Percentiles rank a stretch among this genome's conserved stretches.
Evolutionary conservation across 2,888 invertebrate genomes (phyloP).

Genomic region (Dryocosmus kuriphilus): DNA sequence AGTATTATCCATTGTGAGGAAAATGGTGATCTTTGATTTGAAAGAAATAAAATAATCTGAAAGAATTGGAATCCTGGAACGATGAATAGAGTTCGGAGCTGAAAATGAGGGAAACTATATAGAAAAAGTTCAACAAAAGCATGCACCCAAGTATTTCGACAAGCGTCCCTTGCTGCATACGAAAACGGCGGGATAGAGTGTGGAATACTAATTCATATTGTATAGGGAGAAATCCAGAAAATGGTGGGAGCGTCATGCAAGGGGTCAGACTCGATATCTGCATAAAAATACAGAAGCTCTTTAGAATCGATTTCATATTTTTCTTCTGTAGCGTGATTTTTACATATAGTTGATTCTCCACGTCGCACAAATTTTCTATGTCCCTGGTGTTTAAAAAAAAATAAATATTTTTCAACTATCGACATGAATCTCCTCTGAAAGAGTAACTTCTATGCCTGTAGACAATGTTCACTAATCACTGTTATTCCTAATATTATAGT

Average conservation of each 20-base stretch:
- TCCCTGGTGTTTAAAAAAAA: too few species aligned
- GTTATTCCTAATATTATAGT: too few species aligned
- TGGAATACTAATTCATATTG: constrained; percentile 68
- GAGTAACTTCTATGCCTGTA: too few species aligned
- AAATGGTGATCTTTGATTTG: too few species aligned
- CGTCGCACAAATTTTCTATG: too few species aligned
- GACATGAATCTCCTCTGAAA: too few species aligned
- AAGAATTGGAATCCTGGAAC: background rate
- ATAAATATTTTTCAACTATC: too few species aligned
- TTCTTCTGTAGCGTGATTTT: constrained; percentile 6
- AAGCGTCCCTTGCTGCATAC: constrained; percentile 65
- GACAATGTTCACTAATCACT: too few species aligned
- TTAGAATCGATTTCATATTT: constrained; percentile 56
- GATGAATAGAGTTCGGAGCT: background rate
- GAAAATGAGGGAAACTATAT: constrained; percentile 58
- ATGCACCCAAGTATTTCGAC: constrained; percentile 58
- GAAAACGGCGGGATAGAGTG: constrained; percentile 61
- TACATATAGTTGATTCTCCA: too few species aligned
- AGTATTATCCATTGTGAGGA: too few species aligned
- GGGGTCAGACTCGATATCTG: constrained; percentile 52
- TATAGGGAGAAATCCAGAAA: constrained; percentile 43
- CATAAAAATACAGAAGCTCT: constrained; percentile 60
- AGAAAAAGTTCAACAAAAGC: constrained; percentile 56
- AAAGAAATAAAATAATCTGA: too few species aligned
- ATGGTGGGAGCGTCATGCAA: constrained; percentile 45